Base-by-base conservation (phyloP, 2,797 vertebrate genomes). In the Anguilla anguilla region DNA sequence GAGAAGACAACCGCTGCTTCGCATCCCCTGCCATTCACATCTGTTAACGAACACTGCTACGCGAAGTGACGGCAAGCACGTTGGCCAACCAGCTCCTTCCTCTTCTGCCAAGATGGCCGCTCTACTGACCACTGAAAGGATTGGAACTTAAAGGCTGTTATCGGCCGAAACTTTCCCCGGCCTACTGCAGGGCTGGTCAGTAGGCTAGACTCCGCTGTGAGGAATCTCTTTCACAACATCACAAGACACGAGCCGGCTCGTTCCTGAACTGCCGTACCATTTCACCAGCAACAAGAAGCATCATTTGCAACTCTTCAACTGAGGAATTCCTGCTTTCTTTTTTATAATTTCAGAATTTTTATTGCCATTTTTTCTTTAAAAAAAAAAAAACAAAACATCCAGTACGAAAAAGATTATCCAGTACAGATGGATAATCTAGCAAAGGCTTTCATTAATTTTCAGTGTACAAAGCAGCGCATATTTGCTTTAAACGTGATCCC, bases 41-140 rank as follows among this genome's bases (percentile, higher is more conserved):
- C 39, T n/a, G n/a, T 49, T 57, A 67, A 67, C 31, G 39, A 69
- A 85, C 59, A 85, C 84, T 49, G 84, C 46, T 77, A 85, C 43
- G 46, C 28, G 39, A 69, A 85, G 84, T 61, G 69, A 39, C 35
- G 6, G 11, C 13, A 19, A 1, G 74, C 19, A 15, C 28, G 39
- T 25, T 1, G 19, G 46, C 84, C 19, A 64, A 85, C 59, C 57
- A 22, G 84, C 61, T 67, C 55, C 43, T 69, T 49, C 59, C 43
- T 46, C 84, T 25, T 61, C 19, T 49, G 35, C 61, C 61, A 69
- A n/a, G 59, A 67, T 9, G 43, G 64, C 25, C 11, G 3, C 13
- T 84, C 3, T 35, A 55, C 11, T 84, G 74, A 43, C 11, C 35
- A 19, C 74, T 39, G 17, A 77, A 31, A 31, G 61, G 25, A 25